Evolutionary conservation across 2,797 vertebrate genomes (phyloP), one percentile per base, ranked within the genome.

Genomic region (Mus minutoides): DNA sequence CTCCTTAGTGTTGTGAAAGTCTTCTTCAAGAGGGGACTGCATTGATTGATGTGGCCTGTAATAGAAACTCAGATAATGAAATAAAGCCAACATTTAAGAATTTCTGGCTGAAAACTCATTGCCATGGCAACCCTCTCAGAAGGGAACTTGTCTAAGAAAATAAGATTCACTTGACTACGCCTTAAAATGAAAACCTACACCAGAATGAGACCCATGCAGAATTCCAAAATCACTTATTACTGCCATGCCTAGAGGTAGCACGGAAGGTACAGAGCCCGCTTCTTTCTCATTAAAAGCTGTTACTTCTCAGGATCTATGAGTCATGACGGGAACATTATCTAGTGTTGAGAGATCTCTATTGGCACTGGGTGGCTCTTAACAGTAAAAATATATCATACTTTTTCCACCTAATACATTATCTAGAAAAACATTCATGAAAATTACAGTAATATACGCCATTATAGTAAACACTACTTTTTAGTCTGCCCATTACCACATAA

Each of bases 51-150:
- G 96, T 80, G 91, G 86, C 94, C 95, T 97, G 0, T 90, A 98
- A 98, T 97, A 97, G 96, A 98, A 98, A 98, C 94, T 60, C 92
- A 97, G 96, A 96, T 97, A 97, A 98, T 93, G 98, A 96, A 98
- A 98, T 96, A 97, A 98, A 98, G 96, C 96, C 88, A 97, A 92
- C 93, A 96, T 98, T 97, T 93, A 97, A 96, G 91, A 98, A 98
- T 98, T 98, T 97, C 96, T 98, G 97, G 52, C 92, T 96, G 97
- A 78, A 49, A 98, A 97, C 73, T 96, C 96, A 98, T 98, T 98
- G 96, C 97, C 98, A 98, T 98, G 94, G 98, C 95, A 99, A 98
- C 98, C 46, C 77, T 95, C 93, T 97, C 80, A 40, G 96, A 92
- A 97, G 96, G 83, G 94, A 98, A 89, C 93, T 92, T 94, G 90